These are phyloP conservation scores for Ericerus pela DNA, from an alignment of 1,140 invertebrate genomes.

Conservation along the genomic window DNA sequence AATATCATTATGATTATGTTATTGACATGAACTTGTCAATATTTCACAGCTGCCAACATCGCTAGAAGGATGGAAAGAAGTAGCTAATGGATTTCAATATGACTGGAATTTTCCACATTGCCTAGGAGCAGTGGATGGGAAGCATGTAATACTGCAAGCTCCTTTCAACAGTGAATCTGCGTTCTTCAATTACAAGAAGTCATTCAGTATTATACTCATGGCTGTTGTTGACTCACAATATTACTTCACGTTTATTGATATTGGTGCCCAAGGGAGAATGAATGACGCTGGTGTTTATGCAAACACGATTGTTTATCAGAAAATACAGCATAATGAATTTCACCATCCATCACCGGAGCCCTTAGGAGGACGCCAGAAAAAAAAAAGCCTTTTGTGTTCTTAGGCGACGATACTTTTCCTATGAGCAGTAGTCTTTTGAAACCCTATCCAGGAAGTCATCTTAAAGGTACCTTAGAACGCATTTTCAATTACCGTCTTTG, in stretches of 20 bases:
- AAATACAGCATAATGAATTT: conserved; percentile 24
- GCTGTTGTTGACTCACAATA: conserved; percentile 28
- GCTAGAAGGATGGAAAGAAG: conserved; percentile 24
- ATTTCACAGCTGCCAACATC: conserved; percentile 20
- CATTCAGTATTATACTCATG: conserved; percentile 32
- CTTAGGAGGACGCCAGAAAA: conserved; percentile 23
- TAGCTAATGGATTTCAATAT: conserved; percentile 28
- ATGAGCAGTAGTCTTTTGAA: conserved; percentile 27
- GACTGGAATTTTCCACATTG: conserved; percentile 35
- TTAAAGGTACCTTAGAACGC: conserved; percentile 17
- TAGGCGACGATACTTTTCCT: conserved; percentile 32
- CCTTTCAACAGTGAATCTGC: conserved; percentile 28
- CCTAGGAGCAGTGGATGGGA: conserved; percentile 34
- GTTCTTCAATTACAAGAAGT: conserved; percentile 37
- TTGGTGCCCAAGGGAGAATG: conserved; percentile 26
- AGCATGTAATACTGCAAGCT: conserved; percentile 30
- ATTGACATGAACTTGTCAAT: too few relatives aligned
- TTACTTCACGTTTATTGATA: conserved; percentile 24
- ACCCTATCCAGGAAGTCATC: conserved; percentile 15
- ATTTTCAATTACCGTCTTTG: conserved; percentile 28
- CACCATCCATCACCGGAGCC: conserved; percentile 24
- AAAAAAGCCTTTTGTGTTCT: conserved; percentile 20
- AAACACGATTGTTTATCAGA: conserved; percentile 25
- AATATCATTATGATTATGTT: too few relatives aligned
- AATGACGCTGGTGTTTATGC: conserved; percentile 27